Percentiles rank a stretch among this genome's conserved stretches.
phyloP scores from a whole-genome alignment of 1,140 invertebrate species.

The Panagrolaimus sp. region DNA sequence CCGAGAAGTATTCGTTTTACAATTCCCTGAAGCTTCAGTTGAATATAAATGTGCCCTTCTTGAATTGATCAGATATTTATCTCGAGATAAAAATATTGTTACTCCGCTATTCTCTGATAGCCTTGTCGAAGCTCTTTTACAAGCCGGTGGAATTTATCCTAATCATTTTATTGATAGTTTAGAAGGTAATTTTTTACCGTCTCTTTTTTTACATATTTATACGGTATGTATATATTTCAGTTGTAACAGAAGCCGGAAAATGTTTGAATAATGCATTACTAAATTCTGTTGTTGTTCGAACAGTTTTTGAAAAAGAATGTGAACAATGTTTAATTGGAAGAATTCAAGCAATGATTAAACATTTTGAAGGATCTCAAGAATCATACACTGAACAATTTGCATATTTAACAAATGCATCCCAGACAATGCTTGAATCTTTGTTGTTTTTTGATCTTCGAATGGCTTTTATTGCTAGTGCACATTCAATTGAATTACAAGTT shows the following conservation, averaged over 20 bases:
- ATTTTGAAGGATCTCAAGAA: constrained; percentile 19
- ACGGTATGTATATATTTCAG: constrained; percentile 35
- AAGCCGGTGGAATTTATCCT: constrained; percentile 25
- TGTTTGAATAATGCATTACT: constrained; percentile 51
- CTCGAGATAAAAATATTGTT: constrained; percentile 29
- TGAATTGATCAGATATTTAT: constrained; percentile 38
- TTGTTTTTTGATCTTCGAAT: constrained; percentile 46
- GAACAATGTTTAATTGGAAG: constrained; percentile 12
- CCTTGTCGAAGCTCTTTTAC: constrained; percentile 19
- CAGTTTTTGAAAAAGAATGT: constrained; percentile 33
- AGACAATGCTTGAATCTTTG: constrained; percentile 32
- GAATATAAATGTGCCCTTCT: constrained; percentile 5
- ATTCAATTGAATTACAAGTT: constrained; percentile 27
- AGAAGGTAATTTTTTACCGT: constrained; percentile 27
- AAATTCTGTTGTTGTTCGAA: constrained; percentile 35
- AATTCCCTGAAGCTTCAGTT: neutral
- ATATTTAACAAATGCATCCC: constrained; percentile 24
- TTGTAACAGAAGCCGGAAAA: constrained; percentile 49
- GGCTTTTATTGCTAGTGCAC: constrained; percentile 36
- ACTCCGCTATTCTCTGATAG: constrained; percentile 25
- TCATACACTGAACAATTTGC: constrained; percentile 6
- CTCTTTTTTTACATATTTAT: neutral
- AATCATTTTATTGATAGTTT: constrained; percentile 17
- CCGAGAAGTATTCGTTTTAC: neutral
- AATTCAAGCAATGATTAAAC: constrained; percentile 3